These are phyloP conservation scores for Zootoca vivipara DNA, from an alignment of 2,113 vertebrate species.

Conservation along the genomic window DNA sequence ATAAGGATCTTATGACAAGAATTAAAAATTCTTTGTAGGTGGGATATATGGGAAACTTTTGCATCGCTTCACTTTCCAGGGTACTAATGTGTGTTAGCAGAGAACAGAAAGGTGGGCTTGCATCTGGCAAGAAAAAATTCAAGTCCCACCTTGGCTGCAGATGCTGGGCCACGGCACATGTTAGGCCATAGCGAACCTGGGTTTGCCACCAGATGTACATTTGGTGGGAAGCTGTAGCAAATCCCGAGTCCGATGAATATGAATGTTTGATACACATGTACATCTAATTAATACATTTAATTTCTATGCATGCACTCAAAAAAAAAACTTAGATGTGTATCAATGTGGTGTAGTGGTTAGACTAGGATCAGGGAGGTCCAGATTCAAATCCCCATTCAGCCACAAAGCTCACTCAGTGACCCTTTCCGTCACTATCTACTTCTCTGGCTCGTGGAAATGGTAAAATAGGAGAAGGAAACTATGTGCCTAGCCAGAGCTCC, in stretches of 20 bases:
- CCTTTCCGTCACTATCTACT: too few relatives aligned
- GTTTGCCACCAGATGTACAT: background rate
- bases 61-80: background rate
- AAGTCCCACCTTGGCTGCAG: background rate
- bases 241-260: background rate
- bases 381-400: too few relatives aligned
- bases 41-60: background rate
- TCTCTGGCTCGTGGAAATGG: too few relatives aligned
- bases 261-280: background rate
- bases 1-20: too few relatives aligned
- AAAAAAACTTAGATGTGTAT: background rate
- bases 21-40: background rate
- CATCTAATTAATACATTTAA: background rate
- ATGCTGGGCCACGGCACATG: background rate
- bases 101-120: background rate
- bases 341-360: background rate
- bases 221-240: background rate
- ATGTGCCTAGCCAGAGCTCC: too few relatives aligned
- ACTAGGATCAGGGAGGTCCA: too few relatives aligned
- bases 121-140: background rate
- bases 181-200: background rate
- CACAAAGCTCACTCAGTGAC: too few relatives aligned
- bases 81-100: background rate
- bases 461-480: too few relatives aligned
- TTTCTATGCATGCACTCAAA: background rate